Percentiles rank a stretch among this genome's conserved stretches.
phyloP scores from a whole-genome alignment of 2,888 invertebrate species.

The Scelioninae gen. 1 region DNA sequence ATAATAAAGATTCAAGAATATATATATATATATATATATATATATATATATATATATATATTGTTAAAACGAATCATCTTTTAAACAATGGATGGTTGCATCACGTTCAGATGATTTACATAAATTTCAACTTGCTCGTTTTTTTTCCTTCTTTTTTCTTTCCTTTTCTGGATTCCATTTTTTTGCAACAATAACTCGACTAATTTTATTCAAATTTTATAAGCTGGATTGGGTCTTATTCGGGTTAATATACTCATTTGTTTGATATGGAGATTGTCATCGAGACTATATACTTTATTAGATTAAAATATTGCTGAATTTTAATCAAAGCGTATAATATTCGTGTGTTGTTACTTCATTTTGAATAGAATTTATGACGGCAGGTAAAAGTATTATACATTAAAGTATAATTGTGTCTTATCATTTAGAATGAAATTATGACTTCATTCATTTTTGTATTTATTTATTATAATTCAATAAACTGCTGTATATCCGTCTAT shows the following conservation, averaged over 20 bases:
- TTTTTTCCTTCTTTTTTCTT: too few species aligned
- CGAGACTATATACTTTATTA: background rate
- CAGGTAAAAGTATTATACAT: too few species aligned
- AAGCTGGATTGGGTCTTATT: constrained; percentile 7
- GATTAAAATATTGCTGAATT: background rate
- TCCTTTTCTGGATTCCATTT: background rate
- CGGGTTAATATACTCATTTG: constrained; percentile 11
- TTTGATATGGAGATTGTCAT: background rate
- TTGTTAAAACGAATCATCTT: constrained; percentile 11
- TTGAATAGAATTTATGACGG: too few species aligned
- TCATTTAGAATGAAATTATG: too few species aligned
- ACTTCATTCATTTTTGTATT: too few species aligned
- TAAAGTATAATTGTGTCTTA: too few species aligned
- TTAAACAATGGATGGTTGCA: constrained; percentile 21
- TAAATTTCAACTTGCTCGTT: background rate
- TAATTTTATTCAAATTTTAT: constrained; percentile 24
- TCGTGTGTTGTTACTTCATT: too few species aligned
- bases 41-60: too few species aligned
- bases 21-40: too few species aligned
- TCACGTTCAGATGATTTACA: constrained; percentile 8
- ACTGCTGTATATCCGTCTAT: too few species aligned
- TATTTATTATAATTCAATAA: too few species aligned
- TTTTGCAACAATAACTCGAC: constrained; percentile 9
- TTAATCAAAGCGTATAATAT: too few species aligned
- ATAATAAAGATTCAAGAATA: constrained; percentile 26